Evolutionary conservation across 2,113 vertebrate genomes (phyloP).

Genomic region (Seriola dumerili): DNA sequence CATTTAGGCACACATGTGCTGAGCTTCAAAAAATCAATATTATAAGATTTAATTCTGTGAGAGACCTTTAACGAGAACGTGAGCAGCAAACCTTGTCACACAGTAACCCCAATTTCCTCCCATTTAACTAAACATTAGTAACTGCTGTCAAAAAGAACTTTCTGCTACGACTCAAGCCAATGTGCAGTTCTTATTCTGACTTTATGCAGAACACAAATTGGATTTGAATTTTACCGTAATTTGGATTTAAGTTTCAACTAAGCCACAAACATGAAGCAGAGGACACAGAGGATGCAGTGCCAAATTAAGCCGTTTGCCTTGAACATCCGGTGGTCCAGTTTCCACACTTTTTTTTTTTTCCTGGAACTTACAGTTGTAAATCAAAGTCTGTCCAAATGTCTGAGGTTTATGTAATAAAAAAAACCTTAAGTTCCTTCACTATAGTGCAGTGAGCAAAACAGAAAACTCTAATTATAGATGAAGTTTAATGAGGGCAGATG

Average conservation of each 20-base stretch:
- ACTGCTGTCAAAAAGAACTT: constrained; percentile 40
- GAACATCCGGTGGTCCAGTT: constrained; percentile 48
- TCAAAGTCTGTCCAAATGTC: constrained; percentile 38
- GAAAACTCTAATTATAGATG: constrained; percentile 53
- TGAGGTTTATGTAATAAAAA: constrained; percentile 22
- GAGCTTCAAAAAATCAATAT: not conserved
- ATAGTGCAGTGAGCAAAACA: constrained; percentile 2
- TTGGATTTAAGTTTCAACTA: constrained; percentile 58
- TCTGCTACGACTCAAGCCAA: constrained; percentile 63
- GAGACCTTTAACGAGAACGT: not conserved
- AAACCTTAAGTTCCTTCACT: not conserved
- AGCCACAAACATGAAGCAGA: constrained; percentile 68
- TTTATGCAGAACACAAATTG: constrained; percentile 61
- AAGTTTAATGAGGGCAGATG: constrained; percentile 57
- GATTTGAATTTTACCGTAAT: constrained; percentile 62
- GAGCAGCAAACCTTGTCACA: constrained; percentile 6
- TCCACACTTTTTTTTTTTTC: constrained; percentile 10
- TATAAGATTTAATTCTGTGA: not conserved
- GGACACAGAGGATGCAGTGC: constrained; percentile 33
- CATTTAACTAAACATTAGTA: constrained; percentile 46
- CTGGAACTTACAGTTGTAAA: constrained; percentile 20
- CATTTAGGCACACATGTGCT: not conserved
- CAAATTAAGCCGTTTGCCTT: constrained; percentile 48
- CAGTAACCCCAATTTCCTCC: constrained; percentile 56
- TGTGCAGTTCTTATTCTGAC: constrained; percentile 51